Conservation (phyloP, 2,888 invertebrate genomes). For the Selenia dentaria region DNA sequence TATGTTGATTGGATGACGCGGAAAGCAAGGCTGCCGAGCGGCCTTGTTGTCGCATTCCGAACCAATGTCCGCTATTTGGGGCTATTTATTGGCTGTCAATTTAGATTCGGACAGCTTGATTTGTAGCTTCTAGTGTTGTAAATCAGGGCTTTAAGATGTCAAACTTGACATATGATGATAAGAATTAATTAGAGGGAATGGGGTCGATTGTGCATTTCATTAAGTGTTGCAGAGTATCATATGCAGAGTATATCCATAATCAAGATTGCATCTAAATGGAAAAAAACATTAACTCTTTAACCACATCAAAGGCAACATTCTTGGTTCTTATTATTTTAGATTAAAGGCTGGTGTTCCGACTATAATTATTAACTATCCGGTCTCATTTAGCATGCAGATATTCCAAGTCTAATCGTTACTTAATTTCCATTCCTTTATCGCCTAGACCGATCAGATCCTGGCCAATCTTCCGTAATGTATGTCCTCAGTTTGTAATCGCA, state of each 20-base stretch:
- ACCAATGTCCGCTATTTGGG: conserved; percentile 63
- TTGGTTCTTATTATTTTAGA: conserved; percentile 5
- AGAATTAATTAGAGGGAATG: conserved; percentile 28
- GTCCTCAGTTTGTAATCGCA: conserved; percentile 73
- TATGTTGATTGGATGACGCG: conserved; percentile 78
- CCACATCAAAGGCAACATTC: not conserved
- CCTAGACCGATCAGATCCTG: conserved; percentile 54
- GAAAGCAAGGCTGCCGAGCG: conserved; percentile 76
- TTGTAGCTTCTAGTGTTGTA: conserved; percentile 42
- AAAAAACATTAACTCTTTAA: no score
- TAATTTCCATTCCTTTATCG: conserved; percentile 63
- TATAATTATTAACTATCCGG: conserved; percentile 12
- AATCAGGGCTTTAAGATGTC: conserved; percentile 36
- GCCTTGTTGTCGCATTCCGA: conserved; percentile 76
- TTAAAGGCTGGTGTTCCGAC: conserved; percentile 4
- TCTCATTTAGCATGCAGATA: conserved; percentile 24
- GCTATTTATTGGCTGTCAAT: conserved; percentile 64
- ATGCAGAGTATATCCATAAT: no score
- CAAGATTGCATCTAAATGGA: no score
- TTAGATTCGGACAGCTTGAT: conserved; percentile 51
- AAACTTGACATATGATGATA: conserved; percentile 32
- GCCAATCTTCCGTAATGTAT: conserved; percentile 72
- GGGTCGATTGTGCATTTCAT: conserved; percentile 20
- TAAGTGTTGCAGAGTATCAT: conserved; percentile 16
- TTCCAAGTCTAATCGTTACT: conserved; percentile 39